phyloP scores from a whole-genome alignment of 2,888 invertebrate species.

The Hedya salicella region DNA sequence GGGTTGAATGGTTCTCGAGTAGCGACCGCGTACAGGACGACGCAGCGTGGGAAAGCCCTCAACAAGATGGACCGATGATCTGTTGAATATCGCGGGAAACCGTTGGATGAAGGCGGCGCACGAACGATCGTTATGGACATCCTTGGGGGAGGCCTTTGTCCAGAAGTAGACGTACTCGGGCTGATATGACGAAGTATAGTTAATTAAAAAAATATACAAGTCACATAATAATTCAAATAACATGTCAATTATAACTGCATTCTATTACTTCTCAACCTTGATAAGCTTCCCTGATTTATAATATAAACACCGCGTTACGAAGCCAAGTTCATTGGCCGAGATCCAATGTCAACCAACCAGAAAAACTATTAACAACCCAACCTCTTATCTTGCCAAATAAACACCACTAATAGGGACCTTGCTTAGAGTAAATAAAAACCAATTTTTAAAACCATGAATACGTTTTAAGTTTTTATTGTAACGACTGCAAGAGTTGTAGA shows the following conservation, averaged over 20 bases:
- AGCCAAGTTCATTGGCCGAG: conserved; percentile 28
- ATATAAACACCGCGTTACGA: conserved; percentile 11
- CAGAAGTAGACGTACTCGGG: no score
- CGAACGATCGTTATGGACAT: no score
- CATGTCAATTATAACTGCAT: background rate
- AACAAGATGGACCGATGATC: no score
- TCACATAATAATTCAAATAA: background rate
- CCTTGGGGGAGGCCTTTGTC: no score
- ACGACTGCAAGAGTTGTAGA: background rate
- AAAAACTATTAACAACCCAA: conserved; percentile 10
- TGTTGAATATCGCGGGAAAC: no score
- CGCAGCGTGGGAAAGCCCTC: no score
- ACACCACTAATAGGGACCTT: background rate
- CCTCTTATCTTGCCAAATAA: background rate
- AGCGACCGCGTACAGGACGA: no score
- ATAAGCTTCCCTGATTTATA: conserved; percentile 14
- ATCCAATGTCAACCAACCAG: conserved; percentile 14
- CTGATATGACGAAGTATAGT: background rate
- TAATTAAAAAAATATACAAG: background rate
- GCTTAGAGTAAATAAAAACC: background rate
- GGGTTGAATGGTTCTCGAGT: no score
- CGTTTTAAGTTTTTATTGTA: background rate
- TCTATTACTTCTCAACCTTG: background rate
- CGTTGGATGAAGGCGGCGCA: no score
- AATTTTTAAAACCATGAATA: background rate